Conservation (phyloP, 2,113 vertebrate genomes). For the Gnathonemus echidnorhynchus region DNA sequence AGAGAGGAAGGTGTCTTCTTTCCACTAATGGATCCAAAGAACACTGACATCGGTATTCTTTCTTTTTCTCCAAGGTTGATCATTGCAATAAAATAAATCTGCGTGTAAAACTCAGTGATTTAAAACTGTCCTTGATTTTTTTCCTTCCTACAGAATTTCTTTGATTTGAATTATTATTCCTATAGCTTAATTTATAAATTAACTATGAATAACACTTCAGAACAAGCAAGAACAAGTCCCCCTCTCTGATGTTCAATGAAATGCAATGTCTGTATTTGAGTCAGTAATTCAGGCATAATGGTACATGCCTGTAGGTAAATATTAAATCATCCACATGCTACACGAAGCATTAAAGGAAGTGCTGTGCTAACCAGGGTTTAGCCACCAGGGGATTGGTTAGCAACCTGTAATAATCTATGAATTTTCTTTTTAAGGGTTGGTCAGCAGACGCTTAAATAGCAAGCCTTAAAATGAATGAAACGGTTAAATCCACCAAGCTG, state of each 20-base stretch:
- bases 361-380: neutral
- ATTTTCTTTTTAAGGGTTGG: neutral
- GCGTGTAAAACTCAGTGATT: neutral
- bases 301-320: neutral
- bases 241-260: neutral
- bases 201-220: neutral
- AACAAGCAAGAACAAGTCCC: neutral
- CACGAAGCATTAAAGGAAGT: neutral
- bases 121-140: neutral
- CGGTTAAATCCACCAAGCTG: neutral
- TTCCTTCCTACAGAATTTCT: conserved; percentile 13
- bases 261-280: neutral
- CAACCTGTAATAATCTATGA: neutral
- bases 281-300: neutral
- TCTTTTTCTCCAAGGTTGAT: neutral
- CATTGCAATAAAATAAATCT: neutral
- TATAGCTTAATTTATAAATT: neutral
- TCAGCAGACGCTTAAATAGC: neutral
- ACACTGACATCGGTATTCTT: conserved; percentile 44
- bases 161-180: neutral
- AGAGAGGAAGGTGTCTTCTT: conserved; percentile 56
- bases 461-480: neutral
- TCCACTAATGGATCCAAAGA: conserved; percentile 49
- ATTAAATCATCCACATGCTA: neutral
- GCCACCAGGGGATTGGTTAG: neutral